Evolutionary conservation across 2,797 vertebrate species (phyloP), one percentile per base, ranked within the genome.

Genomic region (Rhinella marina): DNA sequence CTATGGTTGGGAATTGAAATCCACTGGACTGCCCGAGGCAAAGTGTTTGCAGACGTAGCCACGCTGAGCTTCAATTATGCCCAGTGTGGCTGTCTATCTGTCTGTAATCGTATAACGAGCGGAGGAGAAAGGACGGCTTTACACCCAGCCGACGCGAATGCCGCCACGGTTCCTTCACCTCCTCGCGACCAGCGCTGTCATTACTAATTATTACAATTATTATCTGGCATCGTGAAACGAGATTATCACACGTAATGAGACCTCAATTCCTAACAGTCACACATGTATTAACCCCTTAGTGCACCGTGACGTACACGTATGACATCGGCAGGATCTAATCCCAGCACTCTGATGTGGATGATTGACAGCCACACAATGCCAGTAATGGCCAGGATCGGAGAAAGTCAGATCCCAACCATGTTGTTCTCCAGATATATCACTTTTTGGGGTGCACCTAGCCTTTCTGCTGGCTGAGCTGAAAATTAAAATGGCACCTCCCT

Each of bases 61-160:
- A 89, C 76, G 88, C 88, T 89, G 84, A 82, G 88, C 84, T 75
- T 77, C 84, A 86, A 89, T 89, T 89, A 89, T 89, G 78, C 84
- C 88, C 79, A 89, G 72, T 70, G 79, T 85, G 70, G 78, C 88
- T 72, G 64, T 80, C 75, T 76, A 68, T 88, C 83, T 73, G 78
- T 81, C 83, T 86, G 79, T 89, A 88, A 82, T 85, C 78, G 82
- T 82, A 78, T 57, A 85, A 32, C 29, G 57, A 64, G 81, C 50
- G 48, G 62, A 32, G 50, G 68, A 68, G 73, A 76, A 12, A 56
- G 48, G 68, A 41, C 21, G 54, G 25, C 29, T 61, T 59, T 61
- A 32, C 56, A 79, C 59, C 54, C 14, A 59, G 54, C 77, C 4
- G 3, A 17, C 25, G 29, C 56, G 6, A 62, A 17, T 7, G 78